These are phyloP conservation scores for Plectrocnemia conspersa DNA, from an alignment of 1,140 invertebrate species.

Conservation along the genomic window DNA sequence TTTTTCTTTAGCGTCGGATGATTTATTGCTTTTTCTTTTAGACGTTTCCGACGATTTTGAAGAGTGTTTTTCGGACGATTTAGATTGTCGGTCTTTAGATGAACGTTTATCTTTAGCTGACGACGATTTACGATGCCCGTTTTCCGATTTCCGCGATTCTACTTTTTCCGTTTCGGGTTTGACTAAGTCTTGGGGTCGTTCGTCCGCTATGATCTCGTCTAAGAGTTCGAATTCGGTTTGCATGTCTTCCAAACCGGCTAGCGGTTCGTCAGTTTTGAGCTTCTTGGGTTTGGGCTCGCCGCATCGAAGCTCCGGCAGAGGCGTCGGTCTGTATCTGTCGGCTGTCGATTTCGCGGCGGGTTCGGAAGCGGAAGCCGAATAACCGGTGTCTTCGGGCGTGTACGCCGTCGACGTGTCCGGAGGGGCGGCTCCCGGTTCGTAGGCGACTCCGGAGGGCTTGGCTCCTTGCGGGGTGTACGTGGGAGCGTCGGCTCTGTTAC, in stretches of 20 bases:
- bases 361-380: conserved; percentile 8
- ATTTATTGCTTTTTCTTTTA: no score
- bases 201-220: conserved; percentile 50
- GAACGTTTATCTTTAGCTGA: not conserved
- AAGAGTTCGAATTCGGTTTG: conserved; percentile 50
- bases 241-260: conserved; percentile 48
- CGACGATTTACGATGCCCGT: no score
- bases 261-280: conserved; percentile 35
- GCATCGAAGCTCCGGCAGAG: conserved; percentile 51
- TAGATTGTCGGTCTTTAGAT: not conserved
- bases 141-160: no score
- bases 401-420: not conserved
- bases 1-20: not conserved
- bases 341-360: not conserved
- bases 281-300: conserved; percentile 47
- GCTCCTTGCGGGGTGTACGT: conserved; percentile 28
- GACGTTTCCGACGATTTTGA: conserved; percentile 15
- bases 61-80: conserved; percentile 2
- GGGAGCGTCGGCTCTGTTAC: not conserved
- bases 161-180: conserved; percentile 1
- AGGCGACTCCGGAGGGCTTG: conserved; percentile 19
- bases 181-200: conserved; percentile 19
- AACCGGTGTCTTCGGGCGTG: not conserved
- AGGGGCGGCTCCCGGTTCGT: not conserved
- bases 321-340: conserved; percentile 20